Conservation (phyloP, 2,797 vertebrate species). For the Myotis planiceps region DNA sequence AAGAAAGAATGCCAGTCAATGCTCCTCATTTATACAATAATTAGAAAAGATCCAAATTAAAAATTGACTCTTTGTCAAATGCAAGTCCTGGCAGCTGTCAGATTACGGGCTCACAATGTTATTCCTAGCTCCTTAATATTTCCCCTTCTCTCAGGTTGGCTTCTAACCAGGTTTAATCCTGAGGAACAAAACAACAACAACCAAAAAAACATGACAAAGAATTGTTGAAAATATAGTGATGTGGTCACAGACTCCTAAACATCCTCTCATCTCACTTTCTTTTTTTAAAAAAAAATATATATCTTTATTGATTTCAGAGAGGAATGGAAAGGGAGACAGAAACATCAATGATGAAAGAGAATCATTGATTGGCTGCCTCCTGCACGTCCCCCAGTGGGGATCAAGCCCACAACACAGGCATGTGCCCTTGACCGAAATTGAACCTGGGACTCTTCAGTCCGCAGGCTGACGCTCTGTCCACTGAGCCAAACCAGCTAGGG, state of each 20-base stretch:
- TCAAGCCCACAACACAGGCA: too few relatives aligned
- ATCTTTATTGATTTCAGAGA: too few relatives aligned
- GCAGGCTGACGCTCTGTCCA: too few relatives aligned
- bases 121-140: neutral
- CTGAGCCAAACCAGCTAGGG: too few relatives aligned
- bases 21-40: neutral
- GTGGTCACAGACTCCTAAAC: neutral
- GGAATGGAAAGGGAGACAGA: too few relatives aligned
- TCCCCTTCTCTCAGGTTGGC: neutral
- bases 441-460: too few relatives aligned
- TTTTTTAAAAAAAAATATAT: too few relatives aligned
- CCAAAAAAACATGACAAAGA: neutral
- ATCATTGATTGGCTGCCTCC: too few relatives aligned
- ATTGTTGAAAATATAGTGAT: neutral
- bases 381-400: too few relatives aligned
- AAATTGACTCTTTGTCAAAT: conserved; percentile 4
- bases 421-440: too few relatives aligned
- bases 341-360: too few relatives aligned
- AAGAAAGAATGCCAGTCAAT: neutral
- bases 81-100: neutral
- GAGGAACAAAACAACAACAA: neutral
- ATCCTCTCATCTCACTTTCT: neutral
- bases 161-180: neutral
- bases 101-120: neutral
- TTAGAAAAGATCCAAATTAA: conserved; percentile 30